Percentiles rank a stretch among this genome's conserved stretches.
phyloP scores from a whole-genome alignment of 2,888 invertebrate genomes.

The Pharmacophagus antenor region DNA sequence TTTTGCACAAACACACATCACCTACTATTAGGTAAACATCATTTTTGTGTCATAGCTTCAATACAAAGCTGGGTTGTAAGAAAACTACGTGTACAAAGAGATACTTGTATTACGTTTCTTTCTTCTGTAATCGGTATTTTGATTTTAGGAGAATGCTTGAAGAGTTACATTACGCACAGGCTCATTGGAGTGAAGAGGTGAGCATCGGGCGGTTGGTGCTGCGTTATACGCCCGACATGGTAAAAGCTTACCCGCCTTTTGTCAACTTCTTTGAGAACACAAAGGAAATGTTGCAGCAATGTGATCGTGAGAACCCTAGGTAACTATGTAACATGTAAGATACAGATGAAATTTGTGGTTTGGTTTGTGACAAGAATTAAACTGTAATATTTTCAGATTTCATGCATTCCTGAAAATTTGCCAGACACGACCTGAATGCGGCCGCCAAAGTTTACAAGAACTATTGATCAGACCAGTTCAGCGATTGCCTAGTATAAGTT shows the following conservation, averaged over 20 bases:
- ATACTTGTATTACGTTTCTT: too few relatives aligned
- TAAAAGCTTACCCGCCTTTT: conserved; percentile 98
- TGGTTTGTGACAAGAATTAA: neutral
- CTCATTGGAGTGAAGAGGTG: conserved; percentile 93
- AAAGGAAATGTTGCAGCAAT: conserved; percentile 94
- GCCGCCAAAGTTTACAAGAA: conserved; percentile 96
- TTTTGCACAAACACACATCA: too few relatives aligned
- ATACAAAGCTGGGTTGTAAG: too few relatives aligned
- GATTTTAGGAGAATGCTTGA: conserved; percentile 80
- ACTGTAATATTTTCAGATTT: conserved; percentile 81
- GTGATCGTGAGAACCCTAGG: conserved; percentile 95
- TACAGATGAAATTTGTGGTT: too few relatives aligned
- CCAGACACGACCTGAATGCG: conserved; percentile 96
- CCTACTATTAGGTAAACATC: too few relatives aligned
- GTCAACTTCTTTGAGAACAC: conserved; percentile 99
- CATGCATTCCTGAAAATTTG: conserved; percentile 98
- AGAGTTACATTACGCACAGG: conserved; percentile 83
- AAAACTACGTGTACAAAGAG: too few relatives aligned
- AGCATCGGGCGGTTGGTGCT: conserved; percentile 93
- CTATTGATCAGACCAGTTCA: conserved; percentile 98
- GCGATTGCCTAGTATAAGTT: conserved; percentile 96
- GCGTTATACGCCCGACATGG: conserved; percentile 91
- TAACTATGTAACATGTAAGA: conserved; percentile 34
- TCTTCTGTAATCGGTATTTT: neutral
- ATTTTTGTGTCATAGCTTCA: too few relatives aligned